Base-by-base conservation (phyloP, 2,113 vertebrate genomes). In the Catagonus wagneri region DNA sequence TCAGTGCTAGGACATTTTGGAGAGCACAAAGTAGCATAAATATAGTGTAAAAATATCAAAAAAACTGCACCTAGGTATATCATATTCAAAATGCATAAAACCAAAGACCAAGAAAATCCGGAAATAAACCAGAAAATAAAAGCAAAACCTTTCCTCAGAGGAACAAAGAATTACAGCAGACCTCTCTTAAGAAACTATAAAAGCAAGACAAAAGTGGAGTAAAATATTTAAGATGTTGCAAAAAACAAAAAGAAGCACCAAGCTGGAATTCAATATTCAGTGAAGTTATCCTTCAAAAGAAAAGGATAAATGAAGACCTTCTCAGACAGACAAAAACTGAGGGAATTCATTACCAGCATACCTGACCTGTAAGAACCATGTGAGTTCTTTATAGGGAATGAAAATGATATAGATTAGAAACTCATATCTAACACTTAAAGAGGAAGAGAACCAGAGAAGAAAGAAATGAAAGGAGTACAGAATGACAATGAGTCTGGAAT, bases 61-160 rank as follows among this genome's bases (percentile, higher is more conserved):
- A 76, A 93, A 66, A 32, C 1, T 52, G 39, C 3, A 54, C 10
- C 3, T 34, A 61, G 20, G 7, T 8, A 52, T 86, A 44, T 75
- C 17, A 90, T 72, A 72, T 29, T 90, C 15, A 80, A 74, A 90
- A 6, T 56, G n/a, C 54, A 71, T 32, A 52, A 92, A 93, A 90
- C 3, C 8, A 76, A 76, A 79, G 14, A 89, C 10, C 78, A 63
- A 63, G 6, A 72, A 81, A 93, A 32, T 78, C 16, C 39, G 66
- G n/a, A 54, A 93, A 68, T 8, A 81, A 69, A 1, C 23, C 44
- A 36, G 20, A 44, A 39, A 36, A 16, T 9, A 3, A 23, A 71
- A 68, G 32, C 7, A 25, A 54, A 76, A 36, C 0, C 9, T 89
- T 39, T 36, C 3, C 5, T 65, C 15, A 85, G 39, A 83, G 17